These are phyloP conservation scores for Helicorthomorpha holstii DNA, from an alignment of 1,140 invertebrate species.

Conservation along the genomic window DNA sequence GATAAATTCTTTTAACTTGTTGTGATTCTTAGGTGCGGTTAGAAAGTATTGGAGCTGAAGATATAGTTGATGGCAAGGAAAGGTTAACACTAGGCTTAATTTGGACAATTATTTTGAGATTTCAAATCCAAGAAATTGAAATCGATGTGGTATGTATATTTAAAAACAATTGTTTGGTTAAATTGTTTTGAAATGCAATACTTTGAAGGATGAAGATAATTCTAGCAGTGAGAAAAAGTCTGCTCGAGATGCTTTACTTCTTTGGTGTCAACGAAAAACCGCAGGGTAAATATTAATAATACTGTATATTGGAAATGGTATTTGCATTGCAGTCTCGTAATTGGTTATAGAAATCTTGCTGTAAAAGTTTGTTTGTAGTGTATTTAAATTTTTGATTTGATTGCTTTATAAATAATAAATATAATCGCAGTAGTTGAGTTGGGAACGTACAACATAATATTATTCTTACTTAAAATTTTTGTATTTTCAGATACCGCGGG, in stretches of 20 bases:
- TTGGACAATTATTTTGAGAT: constrained; percentile 43
- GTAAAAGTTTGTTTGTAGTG: no score
- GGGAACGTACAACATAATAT: no score
- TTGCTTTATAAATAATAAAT: no score
- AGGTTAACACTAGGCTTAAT: constrained; percentile 91
- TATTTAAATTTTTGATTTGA: no score
- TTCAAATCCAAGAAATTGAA: constrained; percentile 87
- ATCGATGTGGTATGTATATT: constrained; percentile 66
- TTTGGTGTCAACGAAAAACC: constrained; percentile 98
- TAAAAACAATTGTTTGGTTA: background rate
- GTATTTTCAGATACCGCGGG: constrained; percentile 24
- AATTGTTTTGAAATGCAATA: background rate
- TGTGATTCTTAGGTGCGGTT: constrained; percentile 53
- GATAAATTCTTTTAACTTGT: background rate
- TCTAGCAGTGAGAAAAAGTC: constrained; percentile 96
- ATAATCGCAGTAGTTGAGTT: no score
- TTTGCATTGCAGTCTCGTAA: no score
- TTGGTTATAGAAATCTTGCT: no score
- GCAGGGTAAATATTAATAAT: constrained; percentile 40
- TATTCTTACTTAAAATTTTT: constrained; percentile 3
- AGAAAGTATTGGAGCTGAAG: constrained; percentile 97
- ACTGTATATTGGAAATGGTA: background rate
- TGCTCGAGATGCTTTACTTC: constrained; percentile 90
- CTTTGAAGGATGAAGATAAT: constrained; percentile 76
- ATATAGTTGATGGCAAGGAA: constrained; percentile 93